phyloP scores from a whole-genome alignment of 2,113 vertebrate species.

The Mobula hypostoma region DNA sequence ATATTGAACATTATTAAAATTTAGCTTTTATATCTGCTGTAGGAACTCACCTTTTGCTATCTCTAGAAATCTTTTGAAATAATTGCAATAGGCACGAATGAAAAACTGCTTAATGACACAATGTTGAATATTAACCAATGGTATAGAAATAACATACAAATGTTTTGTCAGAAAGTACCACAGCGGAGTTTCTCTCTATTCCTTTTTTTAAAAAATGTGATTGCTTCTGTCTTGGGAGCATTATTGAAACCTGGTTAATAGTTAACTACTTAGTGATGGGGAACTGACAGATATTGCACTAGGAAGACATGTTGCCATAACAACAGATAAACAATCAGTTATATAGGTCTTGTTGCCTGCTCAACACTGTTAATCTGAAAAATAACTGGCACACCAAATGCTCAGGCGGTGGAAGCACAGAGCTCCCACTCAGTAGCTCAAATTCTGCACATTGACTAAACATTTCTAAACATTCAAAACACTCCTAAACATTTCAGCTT shows the following conservation, averaged over 20 bases:
- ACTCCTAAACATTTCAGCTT: not conserved
- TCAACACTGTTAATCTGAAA: not conserved
- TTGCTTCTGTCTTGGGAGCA: not conserved
- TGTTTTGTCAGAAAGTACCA: not conserved
- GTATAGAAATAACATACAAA: not conserved
- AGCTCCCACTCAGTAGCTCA: not conserved
- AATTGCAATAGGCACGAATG: not conserved
- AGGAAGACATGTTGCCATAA: slow-evolving; percentile 9
- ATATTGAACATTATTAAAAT: too few species aligned
- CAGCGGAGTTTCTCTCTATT: not conserved
- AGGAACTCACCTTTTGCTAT: not conserved
- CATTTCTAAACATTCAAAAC: too few species aligned
- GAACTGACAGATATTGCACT: slow-evolving; percentile 6
- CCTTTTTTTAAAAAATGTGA: not conserved
- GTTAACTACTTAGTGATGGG: not conserved
- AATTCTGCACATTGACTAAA: not conserved
- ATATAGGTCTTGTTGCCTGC: slow-evolving; percentile 1
- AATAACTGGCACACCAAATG: not conserved
- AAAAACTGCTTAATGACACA: not conserved
- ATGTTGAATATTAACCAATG: not conserved
- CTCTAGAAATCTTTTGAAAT: not conserved
- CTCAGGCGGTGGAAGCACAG: not conserved
- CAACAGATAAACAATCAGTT: slow-evolving; percentile 19
- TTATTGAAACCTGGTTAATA: slow-evolving; percentile 23
- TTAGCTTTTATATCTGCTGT: too few species aligned